phyloP scores from a whole-genome alignment of 23 tunicate genomes.

The Phallusia fumigata region DNA sequence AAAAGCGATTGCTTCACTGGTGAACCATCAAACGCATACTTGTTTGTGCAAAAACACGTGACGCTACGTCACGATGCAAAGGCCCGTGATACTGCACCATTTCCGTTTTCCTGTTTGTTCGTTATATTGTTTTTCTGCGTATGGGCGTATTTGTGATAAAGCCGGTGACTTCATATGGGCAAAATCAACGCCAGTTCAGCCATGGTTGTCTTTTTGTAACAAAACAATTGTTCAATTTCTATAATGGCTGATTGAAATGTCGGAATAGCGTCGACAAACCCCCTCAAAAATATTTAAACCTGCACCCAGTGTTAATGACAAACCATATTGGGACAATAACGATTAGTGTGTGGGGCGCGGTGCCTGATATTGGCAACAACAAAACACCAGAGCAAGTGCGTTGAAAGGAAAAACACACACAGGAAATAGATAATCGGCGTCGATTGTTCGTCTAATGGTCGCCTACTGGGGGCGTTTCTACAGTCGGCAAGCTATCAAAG shows the following conservation, averaged over 20 bases:
- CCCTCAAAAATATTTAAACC: no score
- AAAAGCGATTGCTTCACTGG: background rate
- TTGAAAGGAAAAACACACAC: background rate
- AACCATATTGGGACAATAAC: no score
- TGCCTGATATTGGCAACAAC: no score
- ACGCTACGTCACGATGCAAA: background rate
- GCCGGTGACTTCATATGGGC: no score
- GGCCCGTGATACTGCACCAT: background rate
- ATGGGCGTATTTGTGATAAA: background rate
- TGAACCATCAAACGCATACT: background rate
- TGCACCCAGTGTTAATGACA: no score
- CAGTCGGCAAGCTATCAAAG: background rate
- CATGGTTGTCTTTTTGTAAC: background rate
- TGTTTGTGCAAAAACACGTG: background rate
- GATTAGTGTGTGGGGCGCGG: no score
- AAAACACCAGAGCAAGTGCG: background rate
- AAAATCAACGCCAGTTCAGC: background rate
- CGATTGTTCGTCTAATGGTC: background rate
- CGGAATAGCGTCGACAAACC: no score
- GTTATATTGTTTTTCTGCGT: background rate
- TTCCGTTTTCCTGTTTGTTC: slow-evolving; percentile 14
- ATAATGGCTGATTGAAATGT: no score
- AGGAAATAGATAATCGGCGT: background rate
- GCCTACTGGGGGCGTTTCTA: background rate
- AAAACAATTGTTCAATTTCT: no score